These are phyloP conservation scores for Coenobita brevimanus DNA, from an alignment of 1,140 invertebrate species.

Conservation along the genomic window DNA sequence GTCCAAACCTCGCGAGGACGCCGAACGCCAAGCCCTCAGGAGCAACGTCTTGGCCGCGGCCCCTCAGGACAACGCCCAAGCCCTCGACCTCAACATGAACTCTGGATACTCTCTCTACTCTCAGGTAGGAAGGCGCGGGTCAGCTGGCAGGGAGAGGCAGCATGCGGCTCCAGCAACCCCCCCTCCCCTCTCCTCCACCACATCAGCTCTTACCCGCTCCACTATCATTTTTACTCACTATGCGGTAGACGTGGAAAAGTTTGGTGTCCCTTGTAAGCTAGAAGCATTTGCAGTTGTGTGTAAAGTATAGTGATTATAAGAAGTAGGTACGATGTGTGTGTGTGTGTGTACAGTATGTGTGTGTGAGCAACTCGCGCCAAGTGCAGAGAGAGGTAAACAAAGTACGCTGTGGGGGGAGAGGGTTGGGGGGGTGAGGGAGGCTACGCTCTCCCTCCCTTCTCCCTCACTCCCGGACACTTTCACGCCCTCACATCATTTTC, in stretches of 20 bases:
- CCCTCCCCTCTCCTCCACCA: no score
- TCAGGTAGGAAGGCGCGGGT: conserved; percentile 42
- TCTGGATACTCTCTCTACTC: conserved; percentile 61
- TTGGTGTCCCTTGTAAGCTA: no score
- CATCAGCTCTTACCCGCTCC: no score
- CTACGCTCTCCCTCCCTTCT: conserved; percentile 16
- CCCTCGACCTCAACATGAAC: conserved; percentile 64
- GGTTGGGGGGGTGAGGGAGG: neutral
- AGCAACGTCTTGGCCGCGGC: conserved; percentile 44
- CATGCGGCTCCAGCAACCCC: no score
- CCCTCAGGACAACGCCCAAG: conserved; percentile 54
- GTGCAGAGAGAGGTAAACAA: conserved; percentile 53
- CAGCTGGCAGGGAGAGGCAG: conserved; percentile 28
- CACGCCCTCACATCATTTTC: neutral
- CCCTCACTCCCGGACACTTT: neutral
- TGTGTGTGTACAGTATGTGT: conserved; percentile 5
- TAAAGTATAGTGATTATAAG: no score
- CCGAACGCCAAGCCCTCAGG: conserved; percentile 34
- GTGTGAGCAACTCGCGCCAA: conserved; percentile 32
- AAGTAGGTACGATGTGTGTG: neutral
- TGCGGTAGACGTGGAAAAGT: no score
- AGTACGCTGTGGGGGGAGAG: conserved; percentile 27
- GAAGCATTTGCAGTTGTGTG: no score
- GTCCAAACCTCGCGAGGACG: conserved; percentile 57
- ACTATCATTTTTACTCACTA: no score